Evolutionary conservation across 2,888 invertebrate species (phyloP).

Genomic region (Nomada fucata): DNA sequence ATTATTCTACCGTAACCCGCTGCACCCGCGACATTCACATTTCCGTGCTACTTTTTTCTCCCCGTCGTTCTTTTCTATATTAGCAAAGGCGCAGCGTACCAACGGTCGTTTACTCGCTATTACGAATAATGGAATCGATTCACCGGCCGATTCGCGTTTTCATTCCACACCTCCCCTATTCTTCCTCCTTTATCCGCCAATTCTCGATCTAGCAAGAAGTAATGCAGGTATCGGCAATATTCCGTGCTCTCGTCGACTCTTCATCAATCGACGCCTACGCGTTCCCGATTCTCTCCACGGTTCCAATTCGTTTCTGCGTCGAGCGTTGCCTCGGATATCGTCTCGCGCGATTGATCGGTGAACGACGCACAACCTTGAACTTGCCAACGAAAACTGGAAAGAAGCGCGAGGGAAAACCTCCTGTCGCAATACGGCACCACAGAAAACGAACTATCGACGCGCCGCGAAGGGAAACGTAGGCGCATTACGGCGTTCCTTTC

Average conservation of each 20-base stretch:
- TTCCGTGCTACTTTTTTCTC: slow-evolving; percentile 21
- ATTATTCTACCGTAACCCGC: slow-evolving; percentile 46
- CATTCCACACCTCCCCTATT: background rate
- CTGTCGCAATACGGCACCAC: slow-evolving; percentile 4
- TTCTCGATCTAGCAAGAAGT: background rate
- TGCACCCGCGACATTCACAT: slow-evolving; percentile 48
- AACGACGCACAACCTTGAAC: background rate
- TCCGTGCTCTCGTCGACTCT: background rate
- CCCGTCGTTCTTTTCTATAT: slow-evolving; percentile 27
- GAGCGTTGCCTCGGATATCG: too few relatives aligned
- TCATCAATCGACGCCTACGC: background rate
- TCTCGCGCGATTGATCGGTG: background rate
- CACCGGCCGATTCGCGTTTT: slow-evolving; percentile 44
- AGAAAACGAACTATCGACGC: slow-evolving; percentile 26
- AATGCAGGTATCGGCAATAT: background rate
- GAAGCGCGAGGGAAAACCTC: background rate
- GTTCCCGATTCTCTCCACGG: too few relatives aligned
- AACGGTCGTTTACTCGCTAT: slow-evolving; percentile 51
- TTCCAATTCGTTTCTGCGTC: too few relatives aligned
- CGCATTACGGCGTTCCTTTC: background rate
- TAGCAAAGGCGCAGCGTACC: slow-evolving; percentile 46
- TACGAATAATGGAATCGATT: slow-evolving; percentile 68
- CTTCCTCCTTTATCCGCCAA: background rate
- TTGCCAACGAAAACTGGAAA: background rate
- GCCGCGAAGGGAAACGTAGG: background rate